A percentile compares a stretch with the other conserved stretches of the same genome.
These are phyloP conservation scores for Galerucella pusilla DNA, from an alignment of 2,888 invertebrate species.

Conservation along the genomic window DNA sequence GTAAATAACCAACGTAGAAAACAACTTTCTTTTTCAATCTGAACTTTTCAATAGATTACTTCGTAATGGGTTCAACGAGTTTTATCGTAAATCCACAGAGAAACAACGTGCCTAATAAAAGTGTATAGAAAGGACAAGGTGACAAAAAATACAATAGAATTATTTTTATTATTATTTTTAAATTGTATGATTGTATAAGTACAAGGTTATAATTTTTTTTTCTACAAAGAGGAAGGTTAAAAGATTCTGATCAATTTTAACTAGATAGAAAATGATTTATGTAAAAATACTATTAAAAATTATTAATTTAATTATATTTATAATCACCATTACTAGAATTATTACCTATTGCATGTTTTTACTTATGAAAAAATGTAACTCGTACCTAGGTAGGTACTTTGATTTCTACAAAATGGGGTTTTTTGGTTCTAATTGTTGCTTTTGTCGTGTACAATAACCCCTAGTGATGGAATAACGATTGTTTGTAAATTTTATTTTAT, in stretches of 20 bases:
- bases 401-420: too few relatives aligned
- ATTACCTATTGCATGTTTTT: too few relatives aligned
- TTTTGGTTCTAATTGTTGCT: too few relatives aligned
- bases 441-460: too few relatives aligned
- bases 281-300: background rate
- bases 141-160: conserved; percentile 17
- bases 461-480: too few relatives aligned
- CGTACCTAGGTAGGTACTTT: too few relatives aligned
- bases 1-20: background rate
- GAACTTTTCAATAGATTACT: background rate
- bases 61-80: background rate
- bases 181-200: conserved; percentile 3
- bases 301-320: too few relatives aligned
- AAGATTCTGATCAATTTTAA: background rate
- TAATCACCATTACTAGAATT: too few relatives aligned
- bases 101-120: background rate
- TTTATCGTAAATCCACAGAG: background rate
- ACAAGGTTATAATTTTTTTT: conserved; percentile 11
- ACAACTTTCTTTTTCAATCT: background rate
- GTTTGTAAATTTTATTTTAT: too few relatives aligned
- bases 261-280: background rate
- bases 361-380: too few relatives aligned
- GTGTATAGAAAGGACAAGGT: conserved; percentile 14
- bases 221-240: conserved; percentile 4
- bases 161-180: conserved; percentile 3